Conservation (phyloP, 2,888 invertebrate genomes). For the Thecophora atra region DNA sequence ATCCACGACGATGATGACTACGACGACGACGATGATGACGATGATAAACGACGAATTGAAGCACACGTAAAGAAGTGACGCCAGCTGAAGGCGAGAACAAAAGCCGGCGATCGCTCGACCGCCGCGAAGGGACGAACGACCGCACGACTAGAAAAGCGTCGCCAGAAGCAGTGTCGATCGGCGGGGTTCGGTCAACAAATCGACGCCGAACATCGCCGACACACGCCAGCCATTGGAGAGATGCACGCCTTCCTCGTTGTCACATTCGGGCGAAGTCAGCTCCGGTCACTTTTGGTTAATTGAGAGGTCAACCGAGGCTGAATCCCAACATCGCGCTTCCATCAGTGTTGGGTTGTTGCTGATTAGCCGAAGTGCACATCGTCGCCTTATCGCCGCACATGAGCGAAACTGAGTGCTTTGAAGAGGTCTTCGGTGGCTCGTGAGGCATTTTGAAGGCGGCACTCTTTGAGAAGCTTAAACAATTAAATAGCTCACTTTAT, state of each 20-base stretch:
- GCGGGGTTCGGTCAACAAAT: slow-evolving; percentile 15
- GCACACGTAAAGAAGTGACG: slow-evolving; percentile 9
- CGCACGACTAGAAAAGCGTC: not conserved
- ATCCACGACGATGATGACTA: slow-evolving; percentile 14
- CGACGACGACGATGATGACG: slow-evolving; percentile 9
- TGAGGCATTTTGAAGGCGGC: too few species aligned
- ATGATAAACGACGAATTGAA: slow-evolving; percentile 16
- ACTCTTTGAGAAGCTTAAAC: too few species aligned
- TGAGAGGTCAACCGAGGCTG: not conserved
- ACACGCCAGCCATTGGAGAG: too few species aligned
- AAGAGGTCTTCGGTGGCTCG: not conserved
- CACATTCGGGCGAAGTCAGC: not conserved
- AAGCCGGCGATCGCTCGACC: too few species aligned
- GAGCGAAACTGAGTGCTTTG: not conserved
- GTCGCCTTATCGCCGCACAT: not conserved
- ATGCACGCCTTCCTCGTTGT: too few species aligned
- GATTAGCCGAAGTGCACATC: too few species aligned
- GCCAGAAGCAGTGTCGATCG: slow-evolving; percentile 3
- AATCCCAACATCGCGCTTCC: not conserved
- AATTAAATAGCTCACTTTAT: too few species aligned
- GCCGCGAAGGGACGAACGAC: not conserved
- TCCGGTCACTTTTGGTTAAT: not conserved
- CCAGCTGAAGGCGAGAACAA: not conserved
- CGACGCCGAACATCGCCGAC: slow-evolving; percentile 17
- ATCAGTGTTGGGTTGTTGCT: not conserved